Conservation (phyloP, 2,888 invertebrate species). For the Latrodectus elegans region DNA sequence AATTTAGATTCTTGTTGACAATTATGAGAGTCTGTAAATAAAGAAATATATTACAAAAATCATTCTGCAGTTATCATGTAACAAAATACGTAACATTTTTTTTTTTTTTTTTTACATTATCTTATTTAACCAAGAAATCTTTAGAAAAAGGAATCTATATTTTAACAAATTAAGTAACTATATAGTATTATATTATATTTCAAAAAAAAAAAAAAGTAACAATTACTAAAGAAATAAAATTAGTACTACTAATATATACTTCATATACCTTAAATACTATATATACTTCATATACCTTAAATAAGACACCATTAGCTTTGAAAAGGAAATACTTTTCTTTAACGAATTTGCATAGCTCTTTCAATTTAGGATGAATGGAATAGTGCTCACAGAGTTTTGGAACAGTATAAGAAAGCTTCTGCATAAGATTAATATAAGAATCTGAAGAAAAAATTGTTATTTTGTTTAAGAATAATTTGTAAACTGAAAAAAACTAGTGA, state of each 20-base stretch:
- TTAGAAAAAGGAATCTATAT: no score
- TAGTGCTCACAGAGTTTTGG: slow-evolving; percentile 9
- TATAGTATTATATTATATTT: no score
- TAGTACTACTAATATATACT: neutral
- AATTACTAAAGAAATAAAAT: no score
- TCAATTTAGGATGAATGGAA: slow-evolving; percentile 41
- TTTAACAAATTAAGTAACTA: no score
- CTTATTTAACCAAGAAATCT: no score
- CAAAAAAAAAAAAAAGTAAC: no score
- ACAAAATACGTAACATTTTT: neutral
- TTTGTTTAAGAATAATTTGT: no score
- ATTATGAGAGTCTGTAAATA: slow-evolving; percentile 33
- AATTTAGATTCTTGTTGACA: slow-evolving; percentile 26
- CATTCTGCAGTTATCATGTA: neutral
- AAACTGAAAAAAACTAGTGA: no score
- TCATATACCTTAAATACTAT: slow-evolving; percentile 35
- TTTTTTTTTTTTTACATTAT: no score
- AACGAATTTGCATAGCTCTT: slow-evolving; percentile 21
- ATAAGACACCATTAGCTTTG: slow-evolving; percentile 17
- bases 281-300: slow-evolving; percentile 25
- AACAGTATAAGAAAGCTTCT: slow-evolving; percentile 12
- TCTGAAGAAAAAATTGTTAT: neutral
- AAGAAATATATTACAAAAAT: neutral
- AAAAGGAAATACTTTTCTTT: slow-evolving; percentile 28
- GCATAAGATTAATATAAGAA: slow-evolving; percentile 16